phyloP scores from a whole-genome alignment of 2,797 vertebrate genomes.

The Lates japonicus region DNA sequence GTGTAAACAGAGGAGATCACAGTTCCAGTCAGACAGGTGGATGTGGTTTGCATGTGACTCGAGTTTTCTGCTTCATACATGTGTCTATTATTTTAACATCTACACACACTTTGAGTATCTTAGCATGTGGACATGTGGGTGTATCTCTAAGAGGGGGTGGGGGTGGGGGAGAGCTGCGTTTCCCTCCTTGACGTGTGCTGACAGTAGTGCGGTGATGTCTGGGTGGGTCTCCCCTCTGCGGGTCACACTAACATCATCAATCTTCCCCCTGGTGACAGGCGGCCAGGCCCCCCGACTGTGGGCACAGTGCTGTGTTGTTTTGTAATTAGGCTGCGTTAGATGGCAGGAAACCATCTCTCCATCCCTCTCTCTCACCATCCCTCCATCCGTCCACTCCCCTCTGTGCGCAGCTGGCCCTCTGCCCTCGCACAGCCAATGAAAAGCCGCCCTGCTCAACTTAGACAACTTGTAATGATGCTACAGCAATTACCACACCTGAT shows the following conservation, averaged over 20 bases:
- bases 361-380: constrained; percentile 58
- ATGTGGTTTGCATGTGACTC: constrained; percentile 50
- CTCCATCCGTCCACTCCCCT: constrained; percentile 65
- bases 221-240: constrained; percentile 84
- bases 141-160: constrained; percentile 20
- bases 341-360: constrained; percentile 87
- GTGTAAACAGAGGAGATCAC: constrained; percentile 62
- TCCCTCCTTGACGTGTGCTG: constrained; percentile 78
- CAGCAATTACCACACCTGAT: constrained; percentile 6
- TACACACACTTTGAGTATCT: constrained; percentile 23
- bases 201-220: constrained; percentile 82
- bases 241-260: constrained; percentile 93
- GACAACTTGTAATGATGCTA: constrained; percentile 44
- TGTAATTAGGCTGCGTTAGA: constrained; percentile 90
- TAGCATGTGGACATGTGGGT: constrained; percentile 35
- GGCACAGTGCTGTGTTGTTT: constrained; percentile 90
- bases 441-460: constrained; percentile 20
- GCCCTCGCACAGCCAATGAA: constrained; percentile 66
- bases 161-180: constrained; percentile 41
- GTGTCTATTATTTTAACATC: constrained; percentile 49
- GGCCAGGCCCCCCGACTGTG: constrained; percentile 77
- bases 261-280: constrained; percentile 87
- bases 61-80: constrained; percentile 10
- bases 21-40: constrained; percentile 71
- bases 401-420: constrained; percentile 80